These are phyloP conservation scores for Drosophila watanabei DNA, from an alignment of 1,140 invertebrate genomes.

Conservation along the genomic window DNA sequence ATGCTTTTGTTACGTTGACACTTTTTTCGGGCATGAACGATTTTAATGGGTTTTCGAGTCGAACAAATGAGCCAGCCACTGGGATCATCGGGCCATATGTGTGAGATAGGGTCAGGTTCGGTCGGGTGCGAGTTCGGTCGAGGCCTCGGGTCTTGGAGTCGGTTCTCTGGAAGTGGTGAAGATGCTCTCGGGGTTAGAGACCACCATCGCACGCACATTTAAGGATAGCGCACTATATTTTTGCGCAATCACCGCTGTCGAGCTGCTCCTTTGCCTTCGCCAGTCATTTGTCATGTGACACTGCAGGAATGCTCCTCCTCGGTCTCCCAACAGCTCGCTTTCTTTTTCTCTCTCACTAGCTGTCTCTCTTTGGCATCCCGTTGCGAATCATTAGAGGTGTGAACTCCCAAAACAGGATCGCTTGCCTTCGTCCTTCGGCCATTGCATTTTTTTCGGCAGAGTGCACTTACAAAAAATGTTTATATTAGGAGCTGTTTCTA, in stretches of 20 bases:
- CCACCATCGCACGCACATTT: slow-evolving; percentile 61
- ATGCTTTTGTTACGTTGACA: slow-evolving; percentile 85
- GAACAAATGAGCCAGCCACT: slow-evolving; percentile 76
- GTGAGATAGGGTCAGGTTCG: slow-evolving; percentile 39
- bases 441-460: slow-evolving; percentile 7
- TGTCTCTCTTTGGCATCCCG: slow-evolving; percentile 4
- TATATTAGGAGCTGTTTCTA: background rate
- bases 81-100: slow-evolving; percentile 49
- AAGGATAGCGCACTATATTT: slow-evolving; percentile 63
- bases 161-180: slow-evolving; percentile 5
- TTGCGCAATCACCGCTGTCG: slow-evolving; percentile 75
- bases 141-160: background rate
- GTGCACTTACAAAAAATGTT: background rate
- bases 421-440: slow-evolving; percentile 46
- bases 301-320: slow-evolving; percentile 52
- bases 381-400: slow-evolving; percentile 64
- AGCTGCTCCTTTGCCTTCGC: slow-evolving; percentile 8
- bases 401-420: slow-evolving; percentile 48
- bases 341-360: background rate
- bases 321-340: background rate
- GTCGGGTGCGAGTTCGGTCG: background rate
- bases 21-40: slow-evolving; percentile 85
- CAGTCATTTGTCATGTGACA: slow-evolving; percentile 80
- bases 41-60: slow-evolving; percentile 77
- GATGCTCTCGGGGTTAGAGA: slow-evolving; percentile 37